Evolutionary conservation across 1,140 invertebrate species (phyloP), one percentile per base, ranked within the genome.

Genomic region (Rhysida immarginata): DNA sequence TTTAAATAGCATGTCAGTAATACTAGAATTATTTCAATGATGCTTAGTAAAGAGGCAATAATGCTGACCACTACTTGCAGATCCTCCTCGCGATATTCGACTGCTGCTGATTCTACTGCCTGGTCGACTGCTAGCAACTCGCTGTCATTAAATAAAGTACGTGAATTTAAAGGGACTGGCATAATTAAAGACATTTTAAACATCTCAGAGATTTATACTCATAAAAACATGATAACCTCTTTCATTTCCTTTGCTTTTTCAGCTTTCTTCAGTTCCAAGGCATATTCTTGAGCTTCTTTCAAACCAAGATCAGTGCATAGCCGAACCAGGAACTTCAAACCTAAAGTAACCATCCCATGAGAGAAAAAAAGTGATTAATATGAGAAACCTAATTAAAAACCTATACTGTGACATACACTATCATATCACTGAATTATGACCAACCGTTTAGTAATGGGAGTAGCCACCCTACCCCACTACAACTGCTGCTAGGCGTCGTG

Each of bases 231-330:
- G 18, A 27, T 18, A 20, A 21, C 55, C 58, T 60, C 48, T 62
- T 65, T 60, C 67, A 54, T 65, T 76, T 89, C 80, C 64, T 82
- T 81, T n/a, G 79, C 68, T 71, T 85, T 84, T 66, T 95, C 89
- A 24, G 83, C 77, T 65, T 85, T 83, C 63, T 86, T 84, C 61
- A 95, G 74, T 66, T 89, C 86, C 35, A 77, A 68, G 5, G 80
- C 75, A 67, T 91, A 96, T 20, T 85, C 78, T 58, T 80, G 77
- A 2, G 82, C 79, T 66, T 92, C 87, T 59, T 83, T 79, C 56
- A 93, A 71, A 2, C 89, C 87, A 27, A 91, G 71, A 74, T 90
- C 92, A 60, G 77, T 83, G 66, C 79, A 87, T 26, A 91, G 68
- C 55, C 86, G 77, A 14, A 92, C 81, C 46, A 96, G 73, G 62